Evolutionary conservation across 2,113 vertebrate species (phyloP).

Genomic region (Puntigrus tetrazona): DNA sequence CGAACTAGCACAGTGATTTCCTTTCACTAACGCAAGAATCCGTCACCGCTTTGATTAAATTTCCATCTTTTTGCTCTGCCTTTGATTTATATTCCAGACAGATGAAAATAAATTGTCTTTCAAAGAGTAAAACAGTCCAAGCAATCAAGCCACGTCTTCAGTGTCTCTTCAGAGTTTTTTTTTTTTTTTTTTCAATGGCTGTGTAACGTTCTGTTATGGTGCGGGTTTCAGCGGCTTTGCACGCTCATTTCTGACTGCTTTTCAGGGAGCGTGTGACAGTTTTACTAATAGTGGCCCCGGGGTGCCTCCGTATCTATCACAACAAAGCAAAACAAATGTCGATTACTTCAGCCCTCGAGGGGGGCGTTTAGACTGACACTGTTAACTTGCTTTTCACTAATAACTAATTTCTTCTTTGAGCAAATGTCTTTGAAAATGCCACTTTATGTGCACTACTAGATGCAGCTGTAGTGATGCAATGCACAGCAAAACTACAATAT

Average conservation of each 20-base stretch:
- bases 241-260: conserved; percentile 15
- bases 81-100: conserved; percentile 58
- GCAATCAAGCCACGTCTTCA: conserved; percentile 30
- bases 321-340: conserved; percentile 46
- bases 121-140: conserved; percentile 60
- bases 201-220: neutral
- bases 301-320: conserved; percentile 22
- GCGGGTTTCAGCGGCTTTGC: conserved; percentile 2
- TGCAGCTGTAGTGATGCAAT: neutral
- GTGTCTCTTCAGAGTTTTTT: neutral
- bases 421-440: conserved; percentile 13
- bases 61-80: conserved; percentile 54
- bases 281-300: conserved; percentile 37
- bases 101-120: conserved; percentile 65
- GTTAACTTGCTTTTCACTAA: conserved; percentile 32
- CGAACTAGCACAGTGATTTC: conserved; percentile 62
- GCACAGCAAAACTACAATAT: neutral
- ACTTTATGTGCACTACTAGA: neutral
- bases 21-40: conserved; percentile 43
- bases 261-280: conserved; percentile 28
- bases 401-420: conserved; percentile 29
- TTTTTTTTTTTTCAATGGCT: conserved; percentile 3
- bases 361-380: conserved; percentile 13
- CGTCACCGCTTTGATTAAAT: conserved; percentile 57
- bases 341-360: conserved; percentile 27